Base-by-base conservation (phyloP, 2,797 vertebrate species). In the Trichosurus vulpecula region DNA sequence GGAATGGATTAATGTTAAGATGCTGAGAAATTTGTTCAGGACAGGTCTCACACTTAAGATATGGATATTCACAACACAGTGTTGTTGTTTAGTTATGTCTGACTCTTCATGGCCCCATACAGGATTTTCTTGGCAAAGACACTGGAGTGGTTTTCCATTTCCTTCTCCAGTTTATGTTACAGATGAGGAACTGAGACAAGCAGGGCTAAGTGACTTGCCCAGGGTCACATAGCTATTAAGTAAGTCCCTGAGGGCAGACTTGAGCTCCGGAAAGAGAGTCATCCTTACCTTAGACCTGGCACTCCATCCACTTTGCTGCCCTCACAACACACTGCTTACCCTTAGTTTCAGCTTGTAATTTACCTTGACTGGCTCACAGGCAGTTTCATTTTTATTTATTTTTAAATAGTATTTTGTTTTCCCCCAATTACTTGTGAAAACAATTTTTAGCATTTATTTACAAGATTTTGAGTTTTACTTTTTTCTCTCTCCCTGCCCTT, bases 1-100 rank as follows among this genome's bases (percentile, higher is more conserved):
- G 91, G 74, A 93, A 57, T 74, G n/a, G 19, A 41, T 57, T 58
- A 91, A 94, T 52, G 92, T 3, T 53, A 56, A 92, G 66, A 52
- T 95, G 13, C 22, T 91, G 10, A 94, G 31, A 51, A 92, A 90
- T 13, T 90, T 58, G 4, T 41, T 74, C 13, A 66, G 29, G 29
- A 31, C 66, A n/a, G 31, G 4, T 66, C 13, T n/a, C 66, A 74
- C n/a, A 41, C 66, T 74, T 74, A 74, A 9, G n/a, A 74, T 41
- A 74, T 25, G 41, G 6, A 41, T 41, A 41, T 74, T 41, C 19
- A 22, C 6, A 74, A 74, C 2, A 25, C n/a, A 74, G 3, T 74
- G 1, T 41, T 41, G 6, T 74, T 22, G 16, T 41, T 74, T 13
- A 9, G n/a, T 74, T 22, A 9, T 25, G n/a, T 41, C 6, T 19